Percentiles rank a stretch among this genome's conserved stretches.
Evolutionary conservation across 2,797 vertebrate genomes (phyloP).

Genomic region (Scarus forsteni): DNA sequence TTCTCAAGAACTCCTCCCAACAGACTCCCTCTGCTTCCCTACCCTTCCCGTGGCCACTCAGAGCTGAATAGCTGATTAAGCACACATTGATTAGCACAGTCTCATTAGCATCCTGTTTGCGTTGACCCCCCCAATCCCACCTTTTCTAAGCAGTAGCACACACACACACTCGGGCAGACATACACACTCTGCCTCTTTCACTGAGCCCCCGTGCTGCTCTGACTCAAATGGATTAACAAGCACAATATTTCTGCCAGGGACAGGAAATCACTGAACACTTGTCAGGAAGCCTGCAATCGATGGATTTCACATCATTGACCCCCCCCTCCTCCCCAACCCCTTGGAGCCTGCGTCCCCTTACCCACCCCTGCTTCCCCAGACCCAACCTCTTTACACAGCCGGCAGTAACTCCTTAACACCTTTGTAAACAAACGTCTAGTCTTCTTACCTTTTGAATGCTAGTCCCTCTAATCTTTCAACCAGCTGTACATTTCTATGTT

Average conservation of each 20-base stretch:
- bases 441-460: no score
- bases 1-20: constrained; percentile 85
- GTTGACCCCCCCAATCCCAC: constrained; percentile 66
- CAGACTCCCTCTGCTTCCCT: constrained; percentile 48
- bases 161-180: constrained; percentile 6
- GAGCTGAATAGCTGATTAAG: constrained; percentile 90
- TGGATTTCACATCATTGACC: constrained; percentile 78
- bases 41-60: constrained; percentile 61
- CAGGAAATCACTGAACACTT: constrained; percentile 80
- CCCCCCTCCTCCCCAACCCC: constrained; percentile 4
- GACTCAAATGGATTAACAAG: constrained; percentile 86
- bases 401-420: constrained; percentile 20
- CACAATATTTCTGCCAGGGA: constrained; percentile 69
- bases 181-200: constrained; percentile 31
- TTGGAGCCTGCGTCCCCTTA: constrained; percentile 30
- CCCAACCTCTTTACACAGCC: constrained; percentile 47
- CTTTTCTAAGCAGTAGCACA: constrained; percentile 50
- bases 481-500: no score
- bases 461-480: no score
- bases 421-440: neutral
- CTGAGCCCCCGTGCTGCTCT: constrained; percentile 57
- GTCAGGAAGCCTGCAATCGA: constrained; percentile 75
- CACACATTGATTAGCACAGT: constrained; percentile 87
- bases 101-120: constrained; percentile 91
- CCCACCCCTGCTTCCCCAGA: constrained; percentile 20